A percentile compares a stretch with the other conserved stretches of the same genome.
Evolutionary conservation across 2,113 vertebrate species (phyloP).

Genomic region (Oncorhynchus keta): DNA sequence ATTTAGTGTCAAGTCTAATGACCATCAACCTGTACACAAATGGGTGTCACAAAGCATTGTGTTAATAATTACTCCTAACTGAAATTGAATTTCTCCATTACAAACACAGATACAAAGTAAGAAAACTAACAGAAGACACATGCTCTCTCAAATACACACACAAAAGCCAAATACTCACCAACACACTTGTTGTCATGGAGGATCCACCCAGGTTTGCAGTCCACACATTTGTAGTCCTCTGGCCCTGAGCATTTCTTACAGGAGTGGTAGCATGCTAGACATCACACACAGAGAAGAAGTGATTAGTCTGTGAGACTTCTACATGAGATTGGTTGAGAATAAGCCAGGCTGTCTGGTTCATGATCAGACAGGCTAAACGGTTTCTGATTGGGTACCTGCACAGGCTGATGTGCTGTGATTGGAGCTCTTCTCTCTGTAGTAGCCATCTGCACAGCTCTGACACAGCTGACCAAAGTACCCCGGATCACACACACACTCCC

Average conservation of each 20-base stretch:
- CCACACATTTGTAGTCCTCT: slow-evolving; percentile 86
- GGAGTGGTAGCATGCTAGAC: slow-evolving; percentile 85
- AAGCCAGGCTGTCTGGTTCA: not conserved
- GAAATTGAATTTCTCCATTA: no score
- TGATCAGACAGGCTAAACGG: not conserved
- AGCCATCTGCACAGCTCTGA: slow-evolving; percentile 86
- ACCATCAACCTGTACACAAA: no score
- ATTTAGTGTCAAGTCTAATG: no score
- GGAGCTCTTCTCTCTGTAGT: slow-evolving; percentile 84
- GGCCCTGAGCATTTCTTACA: slow-evolving; percentile 89
- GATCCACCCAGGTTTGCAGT: slow-evolving; percentile 92
- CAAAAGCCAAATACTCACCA: slow-evolving; percentile 74
- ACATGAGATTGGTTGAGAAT: not conserved
- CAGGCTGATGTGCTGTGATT: slow-evolving; percentile 75
- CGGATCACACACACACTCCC: slow-evolving; percentile 86
- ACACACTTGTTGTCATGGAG: slow-evolving; percentile 93
- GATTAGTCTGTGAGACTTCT: not conserved
- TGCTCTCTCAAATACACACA: not conserved
- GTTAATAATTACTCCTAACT: no score
- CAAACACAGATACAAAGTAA: no score
- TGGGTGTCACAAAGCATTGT: no score
- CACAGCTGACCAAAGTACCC: slow-evolving; percentile 89
- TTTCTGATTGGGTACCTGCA: slow-evolving; percentile 57
- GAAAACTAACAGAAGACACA: not conserved
- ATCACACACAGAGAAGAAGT: not conserved